phyloP scores from a whole-genome alignment of 2,113 vertebrate species.

The Alces alces region DNA sequence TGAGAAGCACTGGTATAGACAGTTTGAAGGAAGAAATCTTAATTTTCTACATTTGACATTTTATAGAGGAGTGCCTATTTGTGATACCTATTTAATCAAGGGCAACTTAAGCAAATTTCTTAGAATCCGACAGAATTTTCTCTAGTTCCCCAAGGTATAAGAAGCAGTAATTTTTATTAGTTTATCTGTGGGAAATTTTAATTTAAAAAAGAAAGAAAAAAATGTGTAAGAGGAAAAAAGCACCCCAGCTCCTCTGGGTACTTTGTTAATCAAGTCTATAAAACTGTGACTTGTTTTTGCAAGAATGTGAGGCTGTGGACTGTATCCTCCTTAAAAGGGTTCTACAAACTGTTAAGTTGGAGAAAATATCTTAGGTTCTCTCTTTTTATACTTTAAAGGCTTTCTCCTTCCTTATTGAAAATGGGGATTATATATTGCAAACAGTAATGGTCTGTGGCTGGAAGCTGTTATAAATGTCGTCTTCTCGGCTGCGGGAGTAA shows the following conservation, averaged over 20 bases:
- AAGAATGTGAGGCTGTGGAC: conserved; percentile 4
- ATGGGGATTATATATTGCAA: conserved; percentile 35
- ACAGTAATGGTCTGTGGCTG: conserved; percentile 24
- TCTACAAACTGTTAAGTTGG: not conserved
- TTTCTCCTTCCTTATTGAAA: conserved; percentile 39
- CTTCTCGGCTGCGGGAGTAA: conserved; percentile 17
- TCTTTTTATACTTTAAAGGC: conserved; percentile 35
- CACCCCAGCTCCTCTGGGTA: not conserved
- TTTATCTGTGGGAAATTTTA: conserved; percentile 5
- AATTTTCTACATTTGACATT: conserved; percentile 44
- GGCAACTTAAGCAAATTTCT: conserved; percentile 32
- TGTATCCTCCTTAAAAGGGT: not conserved
- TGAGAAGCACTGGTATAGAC: not conserved
- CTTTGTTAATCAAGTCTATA: not conserved
- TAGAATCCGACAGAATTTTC: conserved; percentile 22
- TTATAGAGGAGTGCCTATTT: conserved; percentile 18
- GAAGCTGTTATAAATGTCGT: conserved; percentile 57
- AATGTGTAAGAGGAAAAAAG: not conserved
- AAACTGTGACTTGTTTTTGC: conserved; percentile 19
- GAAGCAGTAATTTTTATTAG: not conserved
- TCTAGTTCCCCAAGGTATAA: not conserved
- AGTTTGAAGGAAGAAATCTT: not conserved
- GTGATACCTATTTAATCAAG: not conserved
- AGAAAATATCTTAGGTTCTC: not conserved
- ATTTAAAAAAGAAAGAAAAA: not conserved